These are phyloP conservation scores for Phaethon lepturus DNA, from an alignment of 2,113 vertebrate genomes.

Conservation along the genomic window DNA sequence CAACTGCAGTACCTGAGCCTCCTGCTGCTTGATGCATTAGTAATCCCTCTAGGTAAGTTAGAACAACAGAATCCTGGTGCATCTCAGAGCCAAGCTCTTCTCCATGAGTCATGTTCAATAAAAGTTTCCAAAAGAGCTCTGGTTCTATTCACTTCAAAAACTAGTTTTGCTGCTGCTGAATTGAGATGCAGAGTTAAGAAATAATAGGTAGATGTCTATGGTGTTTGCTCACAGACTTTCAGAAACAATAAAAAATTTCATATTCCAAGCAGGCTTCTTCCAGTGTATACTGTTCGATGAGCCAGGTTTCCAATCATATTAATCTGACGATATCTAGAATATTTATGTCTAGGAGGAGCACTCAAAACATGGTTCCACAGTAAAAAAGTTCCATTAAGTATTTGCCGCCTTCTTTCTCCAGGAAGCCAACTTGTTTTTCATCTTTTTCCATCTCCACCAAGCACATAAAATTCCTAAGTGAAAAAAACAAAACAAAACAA, in stretches of 20 bases:
- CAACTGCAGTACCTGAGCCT: slow-evolving; percentile 89
- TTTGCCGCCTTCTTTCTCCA: slow-evolving; percentile 42
- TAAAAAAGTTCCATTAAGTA: not conserved
- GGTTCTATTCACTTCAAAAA: slow-evolving; percentile 74
- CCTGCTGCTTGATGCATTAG: slow-evolving; percentile 99
- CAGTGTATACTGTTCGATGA: slow-evolving; percentile 14
- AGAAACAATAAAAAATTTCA: slow-evolving; percentile 6
- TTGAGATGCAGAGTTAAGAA: slow-evolving; percentile 46
- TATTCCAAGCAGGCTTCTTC: slow-evolving; percentile 57
- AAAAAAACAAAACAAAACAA: not conserved
- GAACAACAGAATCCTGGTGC: slow-evolving; percentile 99
- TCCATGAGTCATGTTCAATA: slow-evolving; percentile 99
- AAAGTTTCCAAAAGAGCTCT: slow-evolving; percentile 84
- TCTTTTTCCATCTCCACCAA: slow-evolving; percentile 57
- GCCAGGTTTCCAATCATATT: slow-evolving; percentile 27
- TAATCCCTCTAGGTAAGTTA: slow-evolving; percentile 99
- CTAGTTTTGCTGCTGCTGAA: slow-evolving; percentile 32
- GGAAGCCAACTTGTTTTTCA: slow-evolving; percentile 42
- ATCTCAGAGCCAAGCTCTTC: slow-evolving; percentile 99
- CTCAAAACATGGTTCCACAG: slow-evolving; percentile 10
- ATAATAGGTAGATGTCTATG: slow-evolving; percentile 20
- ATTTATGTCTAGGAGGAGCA: slow-evolving; percentile 7
- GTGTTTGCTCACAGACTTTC: slow-evolving; percentile 39
- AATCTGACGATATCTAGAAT: not conserved
- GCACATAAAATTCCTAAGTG: slow-evolving; percentile 57